These are phyloP conservation scores for Sciurus carolinensis DNA, from an alignment of 2,797 vertebrate genomes.

Conservation along the genomic window DNA sequence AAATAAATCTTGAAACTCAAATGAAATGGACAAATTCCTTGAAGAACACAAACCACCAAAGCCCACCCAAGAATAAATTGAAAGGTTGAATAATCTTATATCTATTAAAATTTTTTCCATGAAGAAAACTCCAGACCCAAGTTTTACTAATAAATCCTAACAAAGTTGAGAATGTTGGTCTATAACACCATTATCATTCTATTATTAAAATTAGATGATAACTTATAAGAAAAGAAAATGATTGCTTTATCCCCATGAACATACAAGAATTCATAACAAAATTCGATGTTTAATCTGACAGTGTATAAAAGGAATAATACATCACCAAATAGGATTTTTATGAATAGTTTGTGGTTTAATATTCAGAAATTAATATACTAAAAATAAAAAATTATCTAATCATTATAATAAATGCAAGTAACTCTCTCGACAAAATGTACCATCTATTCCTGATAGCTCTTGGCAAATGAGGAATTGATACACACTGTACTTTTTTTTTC, in stretches of 20 bases:
- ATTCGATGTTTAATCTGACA: not conserved
- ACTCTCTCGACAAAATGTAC: not conserved
- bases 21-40: constrained; percentile 19
- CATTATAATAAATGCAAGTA: not conserved
- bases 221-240: not conserved
- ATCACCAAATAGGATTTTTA: not conserved
- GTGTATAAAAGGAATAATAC: not conserved
- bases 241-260: not conserved
- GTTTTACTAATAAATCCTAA: constrained; percentile 32
- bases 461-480: not conserved
- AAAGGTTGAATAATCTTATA: not conserved
- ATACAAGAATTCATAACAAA: not conserved
- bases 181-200: not conserved
- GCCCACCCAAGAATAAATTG: constrained; percentile 21
- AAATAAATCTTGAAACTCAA: not conserved
- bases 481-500: no score
- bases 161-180: not conserved
- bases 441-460: not conserved
- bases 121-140: not conserved
- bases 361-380: not conserved
- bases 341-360: not conserved
- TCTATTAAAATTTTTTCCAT: not conserved
- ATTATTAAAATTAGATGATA: not conserved
- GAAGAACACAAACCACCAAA: not conserved
- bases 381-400: not conserved